Evolutionary conservation across 2,797 vertebrate species (phyloP).

Genomic region (Salmo trutta): DNA sequence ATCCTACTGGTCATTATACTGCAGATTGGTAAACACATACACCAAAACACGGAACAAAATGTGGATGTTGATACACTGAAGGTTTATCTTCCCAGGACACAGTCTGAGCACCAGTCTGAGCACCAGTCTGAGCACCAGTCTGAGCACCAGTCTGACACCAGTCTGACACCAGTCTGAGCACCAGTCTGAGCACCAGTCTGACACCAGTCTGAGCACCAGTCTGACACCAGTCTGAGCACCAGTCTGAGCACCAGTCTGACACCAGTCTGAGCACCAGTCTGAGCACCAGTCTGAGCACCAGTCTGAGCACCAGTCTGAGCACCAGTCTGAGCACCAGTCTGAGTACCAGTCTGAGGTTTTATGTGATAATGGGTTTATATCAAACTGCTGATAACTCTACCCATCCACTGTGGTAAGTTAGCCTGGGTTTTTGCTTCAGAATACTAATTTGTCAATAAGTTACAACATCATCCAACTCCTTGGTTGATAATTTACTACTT

Average conservation of each 20-base stretch:
- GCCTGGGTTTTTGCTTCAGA: no score
- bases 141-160: conserved; percentile 18
- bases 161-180: conserved; percentile 21
- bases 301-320: conserved; percentile 5
- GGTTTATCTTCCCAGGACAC: conserved; percentile 46
- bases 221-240: no score
- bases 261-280: conserved; percentile 19
- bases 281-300: conserved; percentile 16
- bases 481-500: neutral
- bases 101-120: conserved; percentile 26
- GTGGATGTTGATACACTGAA: conserved; percentile 14
- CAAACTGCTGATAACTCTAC: conserved; percentile 41
- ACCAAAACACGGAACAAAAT: neutral
- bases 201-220: no score
- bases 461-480: no score
- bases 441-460: no score
- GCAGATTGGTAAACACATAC: neutral
- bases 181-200: conserved; percentile 21
- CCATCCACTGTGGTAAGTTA: neutral
- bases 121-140: conserved; percentile 22
- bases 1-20: conserved; percentile 55
- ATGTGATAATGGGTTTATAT: conserved; percentile 25
- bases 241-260: conserved; percentile 5
- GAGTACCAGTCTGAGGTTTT: neutral
- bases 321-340: conserved; percentile 6